These are phyloP conservation scores for Parnassius glacialis DNA, from an alignment of 2,888 invertebrate genomes.

Conservation along the genomic window DNA sequence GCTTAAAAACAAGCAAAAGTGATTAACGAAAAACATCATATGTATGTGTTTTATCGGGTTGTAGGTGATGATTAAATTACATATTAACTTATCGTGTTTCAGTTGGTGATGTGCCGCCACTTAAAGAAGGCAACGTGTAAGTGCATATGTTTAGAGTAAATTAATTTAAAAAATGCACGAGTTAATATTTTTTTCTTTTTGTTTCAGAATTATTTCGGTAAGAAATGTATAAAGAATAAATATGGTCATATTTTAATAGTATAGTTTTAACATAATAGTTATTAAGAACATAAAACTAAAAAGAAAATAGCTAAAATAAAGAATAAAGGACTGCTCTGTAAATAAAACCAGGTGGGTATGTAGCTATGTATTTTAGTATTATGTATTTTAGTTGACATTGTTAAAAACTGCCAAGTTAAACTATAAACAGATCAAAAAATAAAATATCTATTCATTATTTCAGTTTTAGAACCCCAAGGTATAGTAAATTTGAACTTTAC, in stretches of 20 bases:
- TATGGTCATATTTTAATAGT: slow-evolving; percentile 8
- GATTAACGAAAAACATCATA: too few species aligned
- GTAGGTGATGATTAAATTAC: too few species aligned
- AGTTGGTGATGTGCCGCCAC: slow-evolving; percentile 36
- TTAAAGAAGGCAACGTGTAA: slow-evolving; percentile 28
- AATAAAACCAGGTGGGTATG: slow-evolving; percentile 16
- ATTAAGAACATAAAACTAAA: slow-evolving; percentile 1
- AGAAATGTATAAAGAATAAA: slow-evolving; percentile 24
- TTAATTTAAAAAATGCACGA: not conserved
- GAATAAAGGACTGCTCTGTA: slow-evolving; percentile 4
- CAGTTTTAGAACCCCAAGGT: slow-evolving; percentile 25
- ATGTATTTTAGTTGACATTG: not conserved
- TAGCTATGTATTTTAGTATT: slow-evolving; percentile 3
- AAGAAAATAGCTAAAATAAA: slow-evolving; percentile 1
- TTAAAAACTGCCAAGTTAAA: too few species aligned
- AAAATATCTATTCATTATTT: not conserved
- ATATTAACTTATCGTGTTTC: slow-evolving; percentile 23
- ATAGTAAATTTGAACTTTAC: slow-evolving; percentile 1
- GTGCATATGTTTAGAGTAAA: not conserved
- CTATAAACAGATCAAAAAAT: too few species aligned
- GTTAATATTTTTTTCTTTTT: slow-evolving; percentile 8
- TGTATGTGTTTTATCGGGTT: too few species aligned
- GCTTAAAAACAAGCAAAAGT: too few species aligned
- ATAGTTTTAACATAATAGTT: slow-evolving; percentile 5
- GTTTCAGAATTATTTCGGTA: slow-evolving; percentile 33